These are phyloP conservation scores for Megaptera novaeangliae DNA, from an alignment of 2,113 vertebrate species.

Conservation along the genomic window DNA sequence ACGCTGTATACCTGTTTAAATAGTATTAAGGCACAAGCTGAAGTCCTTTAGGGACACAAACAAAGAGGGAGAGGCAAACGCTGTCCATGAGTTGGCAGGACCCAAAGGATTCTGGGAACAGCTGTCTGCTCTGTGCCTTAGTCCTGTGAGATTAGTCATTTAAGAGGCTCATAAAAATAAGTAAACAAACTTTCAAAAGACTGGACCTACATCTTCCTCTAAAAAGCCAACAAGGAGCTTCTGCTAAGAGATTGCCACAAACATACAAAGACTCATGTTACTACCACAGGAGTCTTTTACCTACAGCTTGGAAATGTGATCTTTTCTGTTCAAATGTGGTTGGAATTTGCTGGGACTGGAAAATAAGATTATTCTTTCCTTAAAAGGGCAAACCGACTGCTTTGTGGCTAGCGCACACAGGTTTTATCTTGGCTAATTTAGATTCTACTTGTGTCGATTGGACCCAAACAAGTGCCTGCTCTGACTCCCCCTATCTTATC, in stretches of 20 bases:
- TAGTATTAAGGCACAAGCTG: neutral
- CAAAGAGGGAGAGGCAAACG: neutral
- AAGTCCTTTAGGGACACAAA: neutral
- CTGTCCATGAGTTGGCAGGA: neutral
- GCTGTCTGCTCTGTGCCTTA: conserved; percentile 61
- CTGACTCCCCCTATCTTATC: conserved; percentile 17
- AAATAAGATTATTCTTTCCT: conserved; percentile 81
- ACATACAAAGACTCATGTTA: conserved; percentile 77
- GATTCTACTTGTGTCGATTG: neutral
- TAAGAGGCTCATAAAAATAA: conserved; percentile 77
- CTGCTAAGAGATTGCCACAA: conserved; percentile 77
- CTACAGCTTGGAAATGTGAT: conserved; percentile 81
- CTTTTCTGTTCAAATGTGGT: conserved; percentile 78
- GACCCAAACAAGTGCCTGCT: conserved; percentile 42
- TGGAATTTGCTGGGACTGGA: conserved; percentile 81
- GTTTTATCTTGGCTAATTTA: conserved; percentile 48
- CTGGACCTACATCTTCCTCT: conserved; percentile 69
- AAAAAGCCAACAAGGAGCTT: conserved; percentile 73
- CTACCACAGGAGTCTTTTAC: conserved; percentile 79
- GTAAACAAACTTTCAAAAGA: conserved; percentile 82
- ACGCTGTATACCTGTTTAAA: neutral
- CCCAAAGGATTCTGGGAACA: conserved; percentile 58
- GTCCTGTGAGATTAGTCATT: conserved; percentile 70
- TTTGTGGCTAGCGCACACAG: conserved; percentile 55
- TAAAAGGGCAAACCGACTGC: conserved; percentile 68